Percentiles rank a stretch among this genome's conserved stretches.
phyloP scores from a whole-genome alignment of 2,888 invertebrate genomes.

The Thysanoteuthis rhombus region DNA sequence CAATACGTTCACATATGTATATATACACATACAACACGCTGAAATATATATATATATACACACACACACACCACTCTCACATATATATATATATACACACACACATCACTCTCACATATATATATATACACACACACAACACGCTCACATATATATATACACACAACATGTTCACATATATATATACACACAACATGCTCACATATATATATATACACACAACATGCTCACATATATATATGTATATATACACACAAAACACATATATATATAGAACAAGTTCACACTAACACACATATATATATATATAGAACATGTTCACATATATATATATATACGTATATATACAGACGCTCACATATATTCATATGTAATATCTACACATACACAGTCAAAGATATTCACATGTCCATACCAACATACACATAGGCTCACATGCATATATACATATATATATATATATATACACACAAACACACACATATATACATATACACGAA shows the following conservation, averaged over 20 bases:
- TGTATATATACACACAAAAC: neutral
- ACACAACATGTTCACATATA: neutral
- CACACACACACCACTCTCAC: neutral
- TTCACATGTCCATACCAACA: neutral
- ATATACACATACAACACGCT: neutral
- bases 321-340: neutral
- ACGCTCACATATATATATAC: neutral
- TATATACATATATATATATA: neutral
- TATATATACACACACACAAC: neutral
- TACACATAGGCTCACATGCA: neutral
- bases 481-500: too few relatives aligned
- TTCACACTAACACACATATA: neutral
- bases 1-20: neutral
- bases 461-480: too few relatives aligned
- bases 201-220: neutral
- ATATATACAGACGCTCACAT: neutral
- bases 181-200: neutral
- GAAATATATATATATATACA: neutral
- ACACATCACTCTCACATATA: too few relatives aligned
- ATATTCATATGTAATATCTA: neutral
- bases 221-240: neutral
- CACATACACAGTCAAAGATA: neutral
- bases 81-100: neutral
- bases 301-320: neutral
- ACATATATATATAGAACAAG: neutral